Evolutionary conservation across 2,113 vertebrate genomes (phyloP), one percentile per base, ranked within the genome.

Genomic region (Chroicocephalus ridibundus): DNA sequence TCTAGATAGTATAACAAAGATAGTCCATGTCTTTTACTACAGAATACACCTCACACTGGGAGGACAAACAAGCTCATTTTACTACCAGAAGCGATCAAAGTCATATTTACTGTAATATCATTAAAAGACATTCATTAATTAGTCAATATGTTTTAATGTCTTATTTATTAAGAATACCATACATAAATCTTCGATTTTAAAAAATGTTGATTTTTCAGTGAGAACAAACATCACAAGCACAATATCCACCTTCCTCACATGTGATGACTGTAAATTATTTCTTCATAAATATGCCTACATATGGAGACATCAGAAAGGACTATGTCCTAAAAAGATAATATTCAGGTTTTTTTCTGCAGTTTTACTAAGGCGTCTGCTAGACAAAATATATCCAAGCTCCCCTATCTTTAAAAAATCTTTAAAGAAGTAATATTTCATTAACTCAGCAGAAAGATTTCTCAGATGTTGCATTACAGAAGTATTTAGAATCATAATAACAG

Each of bases 321-420:
- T 38, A 29, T 3, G 4, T 29, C 9, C 15, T 84, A 60, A 70
- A 80, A 57, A 80, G 36, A 49, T 21, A 18, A 54, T 69, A 66
- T 75, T 71, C 12, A n/a, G 31, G n/a, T 25, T 65, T 83, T 46
- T 10, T 44, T 34, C 13, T 69, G 18, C 1, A 31, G 11, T 36
- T 86, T 78, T 77, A 44, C 34, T 57, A 49, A 24, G 14, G 2
- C 11, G 8, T 26, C 38, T 80, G 17, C 18, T 51, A 62, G 22
- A 44, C 2, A 81, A 86, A 74, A 57, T 2, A 61, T 49, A 91
- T 26, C 20, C 3, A 87, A 78, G 38, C 11, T 13, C 8, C 5
- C 1, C 2, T 10, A 1, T 36, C 44, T 79, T 51, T 6, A 0
- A 4, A 21, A 54, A 66, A 20, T 49, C 47, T 49, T 49, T 22